Evolutionary conservation across 2,113 vertebrate species (phyloP).

Genomic region (Ploceus nigricollis): DNA sequence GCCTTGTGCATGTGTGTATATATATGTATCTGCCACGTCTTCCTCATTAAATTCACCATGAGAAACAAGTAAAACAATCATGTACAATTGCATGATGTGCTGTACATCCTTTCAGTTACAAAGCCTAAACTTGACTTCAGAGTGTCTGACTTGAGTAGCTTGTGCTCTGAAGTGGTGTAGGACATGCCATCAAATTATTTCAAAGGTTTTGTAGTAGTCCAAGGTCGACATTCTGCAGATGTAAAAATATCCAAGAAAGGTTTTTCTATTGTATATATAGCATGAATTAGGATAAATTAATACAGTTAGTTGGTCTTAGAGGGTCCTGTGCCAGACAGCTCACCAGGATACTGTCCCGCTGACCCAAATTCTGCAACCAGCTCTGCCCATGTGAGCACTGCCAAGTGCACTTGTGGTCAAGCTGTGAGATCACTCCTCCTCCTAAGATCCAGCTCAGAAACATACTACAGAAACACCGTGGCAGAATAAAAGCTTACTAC

Average conservation of each 20-base stretch:
- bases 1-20: not conserved
- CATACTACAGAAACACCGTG: not conserved
- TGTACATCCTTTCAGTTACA: not conserved
- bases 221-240: not conserved
- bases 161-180: not conserved
- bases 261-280: not conserved
- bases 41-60: not conserved
- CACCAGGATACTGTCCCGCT: not conserved
- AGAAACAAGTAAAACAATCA: not conserved
- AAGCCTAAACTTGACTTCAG: not conserved
- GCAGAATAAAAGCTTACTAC: not conserved
- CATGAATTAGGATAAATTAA: not conserved
- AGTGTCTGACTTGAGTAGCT: not conserved
- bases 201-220: not conserved
- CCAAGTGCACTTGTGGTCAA: not conserved
- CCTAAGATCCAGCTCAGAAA: not conserved
- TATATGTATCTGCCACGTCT: not conserved
- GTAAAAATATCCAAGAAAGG: not conserved
- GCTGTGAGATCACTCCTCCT: not conserved
- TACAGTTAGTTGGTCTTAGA: not conserved
- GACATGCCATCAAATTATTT: not conserved
- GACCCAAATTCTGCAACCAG: constrained; percentile 4
- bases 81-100: not conserved
- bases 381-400: not conserved
- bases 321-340: not conserved